These are phyloP conservation scores for Hemiprocne comata DNA, from an alignment of 2,113 vertebrate genomes.

Conservation along the genomic window DNA sequence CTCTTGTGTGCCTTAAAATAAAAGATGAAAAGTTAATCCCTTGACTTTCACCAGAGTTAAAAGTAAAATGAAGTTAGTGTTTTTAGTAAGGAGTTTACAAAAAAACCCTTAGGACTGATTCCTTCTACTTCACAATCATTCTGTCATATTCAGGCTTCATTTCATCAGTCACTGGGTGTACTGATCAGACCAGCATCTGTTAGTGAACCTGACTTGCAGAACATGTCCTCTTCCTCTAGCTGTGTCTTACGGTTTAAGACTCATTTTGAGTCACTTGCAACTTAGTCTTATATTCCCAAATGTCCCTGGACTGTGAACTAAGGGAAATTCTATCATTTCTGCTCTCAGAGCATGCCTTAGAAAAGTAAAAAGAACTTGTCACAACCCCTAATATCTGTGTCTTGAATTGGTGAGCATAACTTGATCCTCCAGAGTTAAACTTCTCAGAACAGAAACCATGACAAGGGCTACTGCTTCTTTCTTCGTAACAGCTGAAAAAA, in stretches of 20 bases:
- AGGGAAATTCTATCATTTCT: neutral
- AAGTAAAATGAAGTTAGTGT: neutral
- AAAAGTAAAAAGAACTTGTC: neutral
- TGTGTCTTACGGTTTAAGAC: neutral
- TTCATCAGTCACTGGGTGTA: accelerated
- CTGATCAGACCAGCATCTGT: neutral
- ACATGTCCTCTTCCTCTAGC: neutral
- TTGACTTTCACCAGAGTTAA: neutral
- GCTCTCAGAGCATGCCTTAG: neutral
- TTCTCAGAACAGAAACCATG: neutral
- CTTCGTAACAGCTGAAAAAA: accelerated
- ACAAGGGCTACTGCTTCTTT: neutral
- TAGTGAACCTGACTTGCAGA: neutral
- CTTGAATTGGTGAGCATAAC: neutral
- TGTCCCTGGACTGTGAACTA: neutral
- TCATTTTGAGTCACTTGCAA: neutral
- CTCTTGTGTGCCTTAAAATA: neutral
- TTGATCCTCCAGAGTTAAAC: neutral
- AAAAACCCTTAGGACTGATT: neutral
- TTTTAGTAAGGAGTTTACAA: neutral
- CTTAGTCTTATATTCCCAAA: neutral
- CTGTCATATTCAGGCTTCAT: neutral
- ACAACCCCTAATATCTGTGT: neutral
- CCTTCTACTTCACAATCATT: neutral
- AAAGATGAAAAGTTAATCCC: neutral